Evolutionary conservation across 2,888 invertebrate genomes (phyloP), one percentile per base, ranked within the genome.

Genomic region (Drosophila affinis): DNA sequence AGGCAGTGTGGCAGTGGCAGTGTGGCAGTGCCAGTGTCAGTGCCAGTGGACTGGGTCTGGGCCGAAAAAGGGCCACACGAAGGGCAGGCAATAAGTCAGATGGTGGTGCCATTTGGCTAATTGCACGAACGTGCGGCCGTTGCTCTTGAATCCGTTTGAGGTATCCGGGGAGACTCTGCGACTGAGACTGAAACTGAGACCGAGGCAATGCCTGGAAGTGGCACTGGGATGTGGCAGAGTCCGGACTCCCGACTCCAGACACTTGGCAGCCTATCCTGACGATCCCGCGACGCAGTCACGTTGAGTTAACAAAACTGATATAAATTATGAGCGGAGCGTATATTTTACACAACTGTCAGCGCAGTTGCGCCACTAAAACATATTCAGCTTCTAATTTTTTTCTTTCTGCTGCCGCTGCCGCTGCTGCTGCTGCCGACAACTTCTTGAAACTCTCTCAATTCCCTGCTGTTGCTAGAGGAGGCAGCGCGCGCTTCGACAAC

Each of bases 271-370:
- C 61, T 62, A 63, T 79, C 69, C 56, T 29, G 54, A 52, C 57
- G 59, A 56, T 75, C 81, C 75, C 81, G 63, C 63, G 76, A 69
- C 83, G 76, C 89, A 88, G 89, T 87, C 89, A 88, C 88, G 82
- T 88, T 76, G 78, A 84, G 82, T 87, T 84, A 87, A 87, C 87
- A 76, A 89, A 88, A 88, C 85, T 88, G 81, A 87, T 81, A 84
- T 84, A 88, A 84, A 84, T 84, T 84, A 88, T 83, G 89, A 87
- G 85, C 47, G 58, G 68, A 48, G 89, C 84, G 85, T 85, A 84
- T 84, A 83, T 83, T 83, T 84, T 87, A 87, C 73, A 87, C 59
- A 89, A 81, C 88, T 89, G 84, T 84, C 89, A 87, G 88, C 86
- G 69, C 88, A 78, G 86, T 81, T 79, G 82, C 70, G 79, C 73